Evolutionary conservation across 2,888 invertebrate genomes (phyloP).

Genomic region (Timema podura): DNA sequence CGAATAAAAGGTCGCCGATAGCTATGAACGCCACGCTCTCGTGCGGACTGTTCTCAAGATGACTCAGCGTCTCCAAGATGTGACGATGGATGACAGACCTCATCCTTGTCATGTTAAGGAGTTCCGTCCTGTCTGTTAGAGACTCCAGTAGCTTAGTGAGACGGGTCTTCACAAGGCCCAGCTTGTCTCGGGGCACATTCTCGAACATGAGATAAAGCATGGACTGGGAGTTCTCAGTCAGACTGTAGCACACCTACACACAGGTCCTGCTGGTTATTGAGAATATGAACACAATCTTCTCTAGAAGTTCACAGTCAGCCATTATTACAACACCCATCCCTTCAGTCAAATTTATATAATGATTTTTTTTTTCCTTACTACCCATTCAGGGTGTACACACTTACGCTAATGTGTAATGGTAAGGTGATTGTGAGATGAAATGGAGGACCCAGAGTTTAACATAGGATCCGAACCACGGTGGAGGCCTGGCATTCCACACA

Average conservation of each 20-base stretch:
- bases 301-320: too few species aligned
- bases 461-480: too few species aligned
- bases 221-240: slow-evolving; percentile 69
- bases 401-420: too few species aligned
- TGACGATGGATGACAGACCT: slow-evolving; percentile 66
- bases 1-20: slow-evolving; percentile 81
- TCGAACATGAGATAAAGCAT: slow-evolving; percentile 67
- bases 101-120: slow-evolving; percentile 73
- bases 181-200: slow-evolving; percentile 67
- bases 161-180: slow-evolving; percentile 57
- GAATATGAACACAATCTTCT: too few species aligned
- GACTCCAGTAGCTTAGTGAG: slow-evolving; percentile 50
- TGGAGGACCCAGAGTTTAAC: too few species aligned
- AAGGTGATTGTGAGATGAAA: too few species aligned
- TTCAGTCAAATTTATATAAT: too few species aligned
- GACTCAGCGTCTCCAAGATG: slow-evolving; percentile 62
- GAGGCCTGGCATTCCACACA: too few species aligned
- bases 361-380: too few species aligned
- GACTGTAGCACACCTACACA: slow-evolving; percentile 60
- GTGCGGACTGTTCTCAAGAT: slow-evolving; percentile 73
- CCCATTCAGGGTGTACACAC: too few species aligned
- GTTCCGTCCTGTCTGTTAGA: slow-evolving; percentile 47
- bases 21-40: slow-evolving; percentile 70
- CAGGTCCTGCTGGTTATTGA: too few species aligned
- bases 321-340: too few species aligned